These are phyloP conservation scores for Cryptoprocta ferox DNA, from an alignment of 2,797 vertebrate genomes.

Conservation along the genomic window DNA sequence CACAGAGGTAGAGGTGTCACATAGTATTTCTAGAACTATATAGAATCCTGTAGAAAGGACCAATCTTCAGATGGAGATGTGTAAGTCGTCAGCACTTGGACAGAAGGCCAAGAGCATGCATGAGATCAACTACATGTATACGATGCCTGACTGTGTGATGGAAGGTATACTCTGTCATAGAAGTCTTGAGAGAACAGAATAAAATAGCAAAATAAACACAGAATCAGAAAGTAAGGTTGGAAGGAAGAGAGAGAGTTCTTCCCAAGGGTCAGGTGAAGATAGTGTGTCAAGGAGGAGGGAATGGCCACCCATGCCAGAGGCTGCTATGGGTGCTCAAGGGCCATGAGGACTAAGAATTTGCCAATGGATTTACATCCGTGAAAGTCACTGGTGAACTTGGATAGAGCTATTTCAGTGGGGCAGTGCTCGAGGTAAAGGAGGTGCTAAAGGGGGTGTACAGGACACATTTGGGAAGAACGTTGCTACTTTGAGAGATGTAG, in stretches of 20 bases:
- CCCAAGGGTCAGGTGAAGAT: background rate
- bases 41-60: background rate
- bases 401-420: background rate
- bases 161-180: background rate
- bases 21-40: background rate
- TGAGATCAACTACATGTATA: background rate
- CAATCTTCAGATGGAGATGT: background rate
- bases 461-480: background rate
- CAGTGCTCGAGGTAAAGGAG: background rate
- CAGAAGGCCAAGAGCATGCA: background rate
- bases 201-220: background rate
- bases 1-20: too few relatives aligned
- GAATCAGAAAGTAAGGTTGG: background rate
- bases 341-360: background rate
- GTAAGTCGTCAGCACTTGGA: background rate
- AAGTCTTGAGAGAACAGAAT: background rate
- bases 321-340: background rate
- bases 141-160: rapidly evolving
- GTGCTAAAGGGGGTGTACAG: background rate
- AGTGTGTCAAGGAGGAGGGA: background rate
- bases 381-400: background rate
- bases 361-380: background rate
- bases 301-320: background rate
- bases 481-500: background rate
- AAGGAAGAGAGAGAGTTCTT: background rate